Percentiles rank a stretch among this genome's conserved stretches.
phyloP scores from a whole-genome alignment of 2,113 vertebrate species.

The Hiodon alosoides region DNA sequence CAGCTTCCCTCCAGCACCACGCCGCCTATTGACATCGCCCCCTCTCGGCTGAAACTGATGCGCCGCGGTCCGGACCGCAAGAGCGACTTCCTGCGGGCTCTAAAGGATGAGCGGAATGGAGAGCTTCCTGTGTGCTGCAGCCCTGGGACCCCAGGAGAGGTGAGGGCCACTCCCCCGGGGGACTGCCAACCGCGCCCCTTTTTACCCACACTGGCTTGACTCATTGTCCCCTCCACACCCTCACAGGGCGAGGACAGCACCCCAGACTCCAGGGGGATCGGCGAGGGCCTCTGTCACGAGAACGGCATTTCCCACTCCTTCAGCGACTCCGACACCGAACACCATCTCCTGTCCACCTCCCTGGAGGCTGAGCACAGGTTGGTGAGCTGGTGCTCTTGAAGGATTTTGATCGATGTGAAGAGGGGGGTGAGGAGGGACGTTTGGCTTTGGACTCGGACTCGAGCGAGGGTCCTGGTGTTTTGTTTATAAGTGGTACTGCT shows the following conservation, averaged over 20 bases:
- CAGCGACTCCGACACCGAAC: conserved; percentile 80
- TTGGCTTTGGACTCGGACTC: too few relatives aligned
- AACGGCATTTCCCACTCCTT: conserved; percentile 86
- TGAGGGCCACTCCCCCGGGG: too few relatives aligned
- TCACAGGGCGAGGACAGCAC: conserved; percentile 71
- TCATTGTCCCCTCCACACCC: neutral
- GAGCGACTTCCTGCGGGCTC: conserved; percentile 88
- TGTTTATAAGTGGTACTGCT: neutral
- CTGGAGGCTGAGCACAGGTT: conserved; percentile 96
- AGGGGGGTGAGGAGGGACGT: too few relatives aligned
- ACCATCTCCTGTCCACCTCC: conserved; percentile 79
- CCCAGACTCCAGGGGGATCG: conserved; percentile 87
- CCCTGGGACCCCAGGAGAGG: conserved; percentile 79
- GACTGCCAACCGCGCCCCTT: neutral
- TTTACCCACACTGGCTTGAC: neutral
- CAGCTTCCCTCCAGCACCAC: conserved; percentile 91
- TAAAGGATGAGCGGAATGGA: conserved; percentile 89
- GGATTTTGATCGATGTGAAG: too few relatives aligned
- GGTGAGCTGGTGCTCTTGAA: too few relatives aligned
- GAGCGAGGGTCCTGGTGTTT: neutral
- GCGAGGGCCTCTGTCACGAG: conserved; percentile 81
- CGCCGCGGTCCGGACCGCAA: conserved; percentile 89
- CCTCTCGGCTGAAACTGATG: conserved; percentile 89
- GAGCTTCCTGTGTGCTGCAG: conserved; percentile 83
- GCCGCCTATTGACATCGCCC: conserved; percentile 91